Percentiles rank a stretch among this genome's conserved stretches.
These are phyloP conservation scores for Mola mola DNA, from an alignment of 2,113 vertebrate species.

Conservation along the genomic window DNA sequence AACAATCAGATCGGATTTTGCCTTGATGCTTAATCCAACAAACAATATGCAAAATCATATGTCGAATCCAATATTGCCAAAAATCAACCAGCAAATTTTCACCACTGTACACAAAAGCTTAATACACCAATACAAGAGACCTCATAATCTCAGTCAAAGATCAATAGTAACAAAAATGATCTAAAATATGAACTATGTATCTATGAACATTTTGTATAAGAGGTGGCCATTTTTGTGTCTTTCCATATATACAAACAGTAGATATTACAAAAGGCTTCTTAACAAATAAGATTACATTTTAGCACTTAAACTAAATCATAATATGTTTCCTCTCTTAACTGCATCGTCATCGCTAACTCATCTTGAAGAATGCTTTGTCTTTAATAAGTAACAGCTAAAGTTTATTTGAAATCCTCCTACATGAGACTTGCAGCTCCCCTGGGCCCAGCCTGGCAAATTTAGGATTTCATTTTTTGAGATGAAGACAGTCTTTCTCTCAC, in stretches of 20 bases:
- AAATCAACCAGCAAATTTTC: too few species aligned
- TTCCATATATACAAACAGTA: neutral
- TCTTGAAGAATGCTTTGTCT: constrained; percentile 61
- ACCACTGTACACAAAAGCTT: too few species aligned
- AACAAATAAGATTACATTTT: neutral
- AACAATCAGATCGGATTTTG: neutral
- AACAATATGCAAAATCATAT: neutral
- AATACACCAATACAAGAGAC: too few species aligned
- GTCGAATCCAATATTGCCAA: neutral
- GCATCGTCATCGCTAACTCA: constrained; percentile 24
- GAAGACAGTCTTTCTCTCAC: constrained; percentile 45
- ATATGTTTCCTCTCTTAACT: constrained; percentile 27
- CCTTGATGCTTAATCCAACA: neutral
- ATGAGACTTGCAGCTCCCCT: constrained; percentile 61
- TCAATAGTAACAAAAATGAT: too few species aligned
- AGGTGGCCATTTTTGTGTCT: neutral
- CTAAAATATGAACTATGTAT: too few species aligned
- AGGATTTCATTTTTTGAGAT: constrained; percentile 70
- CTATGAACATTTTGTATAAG: neutral
- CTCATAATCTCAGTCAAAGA: too few species aligned
- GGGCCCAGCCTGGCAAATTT: constrained; percentile 54
- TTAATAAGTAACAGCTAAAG: constrained; percentile 69
- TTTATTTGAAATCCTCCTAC: constrained; percentile 70
- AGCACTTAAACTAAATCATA: constrained; percentile 26
- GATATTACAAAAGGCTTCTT: neutral